phyloP scores from a whole-genome alignment of 30 jellyfish, hydroid and myxozoan genomes.

The Hydractinia echinata region DNA sequence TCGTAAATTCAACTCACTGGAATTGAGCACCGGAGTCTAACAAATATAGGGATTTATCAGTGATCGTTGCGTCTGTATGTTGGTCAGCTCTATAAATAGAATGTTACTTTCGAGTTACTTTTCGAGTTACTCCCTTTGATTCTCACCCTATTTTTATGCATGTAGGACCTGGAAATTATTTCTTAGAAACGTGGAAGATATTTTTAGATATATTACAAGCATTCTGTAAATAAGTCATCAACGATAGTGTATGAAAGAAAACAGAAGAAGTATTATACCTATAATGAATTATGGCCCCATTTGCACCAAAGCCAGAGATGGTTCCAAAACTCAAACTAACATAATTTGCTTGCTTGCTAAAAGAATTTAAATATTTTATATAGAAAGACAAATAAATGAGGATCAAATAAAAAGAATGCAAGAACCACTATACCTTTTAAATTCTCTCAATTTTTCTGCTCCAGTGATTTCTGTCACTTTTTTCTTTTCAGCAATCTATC shows the following conservation, averaged over 20 bases:
- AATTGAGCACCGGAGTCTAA: constrained; percentile 86
- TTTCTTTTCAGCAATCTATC: constrained; percentile 13
- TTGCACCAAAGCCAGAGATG: constrained; percentile 75
- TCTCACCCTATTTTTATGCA: too few species aligned
- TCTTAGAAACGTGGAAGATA: too few species aligned
- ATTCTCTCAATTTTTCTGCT: constrained; percentile 45
- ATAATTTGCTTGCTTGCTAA: constrained; percentile 55
- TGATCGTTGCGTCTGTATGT: constrained; percentile 42
- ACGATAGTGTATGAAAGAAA: too few species aligned
- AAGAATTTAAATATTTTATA: background rate
- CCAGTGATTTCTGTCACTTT: constrained; percentile 50
- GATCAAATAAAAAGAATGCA: background rate
- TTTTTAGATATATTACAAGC: too few species aligned
- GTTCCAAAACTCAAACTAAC: constrained; percentile 52
- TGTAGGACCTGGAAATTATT: too few species aligned
- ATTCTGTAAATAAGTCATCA: too few species aligned
- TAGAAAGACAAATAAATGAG: background rate
- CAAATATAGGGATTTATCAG: constrained; percentile 54
- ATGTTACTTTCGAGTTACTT: too few species aligned
- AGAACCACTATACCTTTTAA: constrained; percentile 32
- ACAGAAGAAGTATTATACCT: constrained; percentile 17
- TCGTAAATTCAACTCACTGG: constrained; percentile 44
- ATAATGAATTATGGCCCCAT: constrained; percentile 72
- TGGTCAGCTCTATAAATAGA: constrained; percentile 22
- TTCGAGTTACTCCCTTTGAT: too few species aligned